Conservation (phyloP, 2,113 vertebrate species). For the Pedetes capensis region DNA sequence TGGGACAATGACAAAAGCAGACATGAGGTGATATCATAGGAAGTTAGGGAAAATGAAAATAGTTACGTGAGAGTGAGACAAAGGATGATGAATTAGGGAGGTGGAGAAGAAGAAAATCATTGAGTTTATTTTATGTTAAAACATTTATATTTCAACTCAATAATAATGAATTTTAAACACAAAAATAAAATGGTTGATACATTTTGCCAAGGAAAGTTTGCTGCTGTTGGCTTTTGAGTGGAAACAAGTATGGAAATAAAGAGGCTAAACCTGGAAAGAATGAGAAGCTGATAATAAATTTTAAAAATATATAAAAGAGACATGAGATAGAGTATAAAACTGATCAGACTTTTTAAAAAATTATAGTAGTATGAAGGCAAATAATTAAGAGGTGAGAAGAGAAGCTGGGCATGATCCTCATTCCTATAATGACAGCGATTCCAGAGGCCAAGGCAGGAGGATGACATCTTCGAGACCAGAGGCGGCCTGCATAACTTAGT, state of each 20-base stretch:
- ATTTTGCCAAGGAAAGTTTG: background rate
- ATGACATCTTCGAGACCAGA: too few relatives aligned
- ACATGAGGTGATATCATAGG: background rate
- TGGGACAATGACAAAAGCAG: background rate
- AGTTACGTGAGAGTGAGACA: background rate
- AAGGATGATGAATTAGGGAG: background rate
- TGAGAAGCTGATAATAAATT: background rate
- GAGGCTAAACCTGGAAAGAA: background rate
- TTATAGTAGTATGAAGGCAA: background rate
- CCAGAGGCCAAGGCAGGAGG: too few relatives aligned
- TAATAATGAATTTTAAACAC: background rate
- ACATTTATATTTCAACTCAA: background rate
- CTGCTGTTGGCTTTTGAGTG: background rate
- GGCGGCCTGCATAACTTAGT: too few relatives aligned
- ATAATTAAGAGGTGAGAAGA: background rate
- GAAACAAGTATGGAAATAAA: background rate
- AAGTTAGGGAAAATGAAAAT: background rate
- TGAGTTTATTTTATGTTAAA: background rate
- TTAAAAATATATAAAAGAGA: background rate
- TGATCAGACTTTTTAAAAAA: background rate
- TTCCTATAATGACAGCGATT: too few relatives aligned
- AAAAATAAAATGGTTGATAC: background rate
- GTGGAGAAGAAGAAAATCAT: background rate
- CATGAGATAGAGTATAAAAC: background rate
- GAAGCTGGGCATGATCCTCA: too few relatives aligned